Base-by-base conservation (phyloP, 1,140 invertebrate species). In the Aleiodes sp. region DNA sequence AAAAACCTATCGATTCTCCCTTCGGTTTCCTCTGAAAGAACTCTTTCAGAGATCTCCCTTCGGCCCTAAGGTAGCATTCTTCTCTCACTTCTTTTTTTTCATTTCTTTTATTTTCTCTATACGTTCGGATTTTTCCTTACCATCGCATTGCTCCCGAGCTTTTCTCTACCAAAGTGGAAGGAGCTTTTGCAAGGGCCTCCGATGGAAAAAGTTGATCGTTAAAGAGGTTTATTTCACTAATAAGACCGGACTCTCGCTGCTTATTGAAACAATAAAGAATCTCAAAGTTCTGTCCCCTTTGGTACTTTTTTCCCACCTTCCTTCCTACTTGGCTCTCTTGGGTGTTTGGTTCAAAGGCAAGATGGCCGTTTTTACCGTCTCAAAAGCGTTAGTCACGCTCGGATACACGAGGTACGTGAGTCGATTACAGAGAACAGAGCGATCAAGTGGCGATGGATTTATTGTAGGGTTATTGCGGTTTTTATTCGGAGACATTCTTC, bases 191-290 rank as follows among this genome's bases (percentile, higher is more conserved):
- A 76, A 71, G 75, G 71, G 64, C 63, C 46, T 52, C 46, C 21
- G 9, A n/a, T n/a, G n/a, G n/a, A n/a, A n/a, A 52, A 52, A n/a
- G 12, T 59, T 67, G 76, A 80, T 75, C 82, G 79, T 86, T 84
- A 84, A 82, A 80, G 80, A 86, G 84, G 82, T 86, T 86, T 86
- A 86, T 86, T 85, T 84, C 84, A 82, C 79, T 86, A 86, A 86
- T 86, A 86, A 85, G 83, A 79, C 82, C 79, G 83, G 82, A 82
- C 83, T 73, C 74, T 77, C 35, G 77, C n/a, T 76, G 82, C 84
- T 84, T 86, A 86, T 86, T 86, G 85, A 86, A 86, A 86, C 85
- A 85, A 86, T 86, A 86, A 86, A 86, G 83, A 85, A 86, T 83
- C 80, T 80, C 76, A 73, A 43, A 16, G 33, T 46, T 19, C 26